Evolutionary conservation across 2,113 vertebrate genomes (phyloP).

Genomic region (Thalassarche chlororhynchos): DNA sequence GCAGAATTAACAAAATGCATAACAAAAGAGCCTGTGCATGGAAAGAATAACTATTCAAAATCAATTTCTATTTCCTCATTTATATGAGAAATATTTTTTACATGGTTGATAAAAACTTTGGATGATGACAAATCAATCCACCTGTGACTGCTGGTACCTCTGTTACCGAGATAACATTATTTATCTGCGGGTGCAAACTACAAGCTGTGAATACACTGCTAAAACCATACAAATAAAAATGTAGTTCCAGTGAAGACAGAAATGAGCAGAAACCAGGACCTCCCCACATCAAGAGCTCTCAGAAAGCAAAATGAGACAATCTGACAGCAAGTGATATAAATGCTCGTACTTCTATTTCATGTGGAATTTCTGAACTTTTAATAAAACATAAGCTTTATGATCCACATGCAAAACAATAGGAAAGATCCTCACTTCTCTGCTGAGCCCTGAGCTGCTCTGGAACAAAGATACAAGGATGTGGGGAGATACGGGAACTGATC

Average conservation of each 20-base stretch:
- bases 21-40: slow-evolving; percentile 67
- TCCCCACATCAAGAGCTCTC: neutral
- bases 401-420: neutral
- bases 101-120: neutral
- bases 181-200: neutral
- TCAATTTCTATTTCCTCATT: neutral
- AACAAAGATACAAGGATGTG: neutral
- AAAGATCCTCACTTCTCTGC: neutral
- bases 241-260: neutral
- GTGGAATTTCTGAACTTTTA: neutral
- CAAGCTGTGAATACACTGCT: neutral
- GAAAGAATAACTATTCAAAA: slow-evolving; percentile 29
- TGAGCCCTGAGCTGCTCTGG: neutral
- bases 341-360: neutral
- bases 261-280: neutral
- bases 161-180: neutral
- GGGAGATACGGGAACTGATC: neutral
- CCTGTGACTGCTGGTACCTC: neutral
- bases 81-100: neutral
- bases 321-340: neutral
- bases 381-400: neutral
- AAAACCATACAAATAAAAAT: neutral
- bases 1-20: slow-evolving; percentile 70
- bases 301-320: neutral
- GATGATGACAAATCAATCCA: neutral